A percentile compares a stretch with the other conserved stretches of the same genome.
Evolutionary conservation across 1,140 invertebrate genomes (phyloP).

Genomic region (Heliconius hewitsoni): DNA sequence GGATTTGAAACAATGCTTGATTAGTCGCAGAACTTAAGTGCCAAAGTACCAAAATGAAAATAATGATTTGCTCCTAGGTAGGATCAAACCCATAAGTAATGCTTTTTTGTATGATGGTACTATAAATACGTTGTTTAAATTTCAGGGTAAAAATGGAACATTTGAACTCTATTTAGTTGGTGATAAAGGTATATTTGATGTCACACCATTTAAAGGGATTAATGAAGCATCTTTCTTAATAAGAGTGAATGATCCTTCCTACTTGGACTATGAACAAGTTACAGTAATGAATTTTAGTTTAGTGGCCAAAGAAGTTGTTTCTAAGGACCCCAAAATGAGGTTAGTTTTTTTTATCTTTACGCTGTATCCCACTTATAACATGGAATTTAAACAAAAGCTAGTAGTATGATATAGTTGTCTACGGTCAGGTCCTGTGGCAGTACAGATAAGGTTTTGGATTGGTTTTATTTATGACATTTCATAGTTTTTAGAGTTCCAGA

Average conservation of each 20-base stretch:
- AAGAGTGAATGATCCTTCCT: constrained; percentile 91
- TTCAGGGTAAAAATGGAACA: constrained; percentile 94
- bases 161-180: constrained; percentile 92
- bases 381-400: no score
- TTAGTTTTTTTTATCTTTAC: constrained; percentile 39
- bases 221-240: constrained; percentile 96
- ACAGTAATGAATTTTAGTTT: constrained; percentile 92
- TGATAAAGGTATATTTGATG: constrained; percentile 92
- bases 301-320: constrained; percentile 91
- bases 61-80: no score
- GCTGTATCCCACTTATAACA: no score
- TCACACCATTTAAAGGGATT: constrained; percentile 92
- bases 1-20: no score
- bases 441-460: neutral
- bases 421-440: no score
- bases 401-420: no score
- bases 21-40: no score
- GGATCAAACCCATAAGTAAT: no score
- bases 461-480: no score
- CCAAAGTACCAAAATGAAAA: no score
- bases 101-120: neutral
- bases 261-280: constrained; percentile 93
- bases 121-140: constrained; percentile 23
- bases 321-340: constrained; percentile 86
- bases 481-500: no score